Evolutionary conservation across 2,797 vertebrate genomes (phyloP).

Genomic region (Oophaga sylvatica): DNA sequence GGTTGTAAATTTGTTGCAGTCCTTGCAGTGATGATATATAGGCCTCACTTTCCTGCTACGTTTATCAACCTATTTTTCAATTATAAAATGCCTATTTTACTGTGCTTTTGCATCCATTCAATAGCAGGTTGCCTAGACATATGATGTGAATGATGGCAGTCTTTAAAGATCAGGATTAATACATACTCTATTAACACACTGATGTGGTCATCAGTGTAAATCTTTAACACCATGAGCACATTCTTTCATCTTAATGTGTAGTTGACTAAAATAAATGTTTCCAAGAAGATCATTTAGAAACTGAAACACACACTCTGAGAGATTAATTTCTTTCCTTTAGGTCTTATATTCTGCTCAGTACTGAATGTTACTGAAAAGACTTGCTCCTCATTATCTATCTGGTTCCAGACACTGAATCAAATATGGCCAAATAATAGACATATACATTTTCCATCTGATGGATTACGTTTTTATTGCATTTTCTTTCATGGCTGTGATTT

Average conservation of each 20-base stretch:
- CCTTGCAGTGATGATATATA: neutral
- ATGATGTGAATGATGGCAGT: slow-evolving; percentile 7
- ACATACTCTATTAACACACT: neutral
- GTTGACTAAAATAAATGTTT: slow-evolving; percentile 26
- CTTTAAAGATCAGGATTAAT: slow-evolving; percentile 29
- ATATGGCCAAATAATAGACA: slow-evolving; percentile 4
- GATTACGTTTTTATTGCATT: neutral
- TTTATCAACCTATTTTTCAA: neutral
- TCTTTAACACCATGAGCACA: slow-evolving; percentile 20
- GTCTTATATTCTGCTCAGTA: neutral
- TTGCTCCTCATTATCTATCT: neutral
- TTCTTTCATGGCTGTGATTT: neutral
- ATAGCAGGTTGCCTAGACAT: neutral
- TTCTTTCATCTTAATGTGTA: slow-evolving; percentile 29
- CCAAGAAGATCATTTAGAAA: slow-evolving; percentile 30
- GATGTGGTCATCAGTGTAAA: slow-evolving; percentile 22
- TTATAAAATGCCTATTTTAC: slow-evolving; percentile 23
- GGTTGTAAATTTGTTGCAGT: neutral
- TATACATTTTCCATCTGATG: neutral
- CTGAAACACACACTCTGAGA: slow-evolving; percentile 18
- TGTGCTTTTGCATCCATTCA: neutral
- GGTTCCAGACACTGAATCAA: neutral
- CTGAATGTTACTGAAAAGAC: slow-evolving; percentile 20
- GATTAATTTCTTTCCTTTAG: slow-evolving; percentile 19
- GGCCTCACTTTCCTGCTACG: neutral